Conservation (phyloP, 92 coral and sea anemone genomes). For the Ricordea florida region DNA sequence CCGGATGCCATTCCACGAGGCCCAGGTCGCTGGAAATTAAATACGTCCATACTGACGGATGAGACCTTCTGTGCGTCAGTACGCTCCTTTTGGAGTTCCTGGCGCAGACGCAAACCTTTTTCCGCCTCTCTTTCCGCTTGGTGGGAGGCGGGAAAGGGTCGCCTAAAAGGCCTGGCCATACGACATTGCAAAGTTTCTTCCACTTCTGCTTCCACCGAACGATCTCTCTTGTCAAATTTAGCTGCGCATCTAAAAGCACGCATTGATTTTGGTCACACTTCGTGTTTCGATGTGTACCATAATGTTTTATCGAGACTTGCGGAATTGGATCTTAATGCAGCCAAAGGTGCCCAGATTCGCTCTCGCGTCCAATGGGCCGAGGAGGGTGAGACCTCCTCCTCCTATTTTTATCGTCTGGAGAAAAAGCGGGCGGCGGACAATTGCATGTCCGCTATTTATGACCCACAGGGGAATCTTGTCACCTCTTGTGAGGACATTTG, state of each 20-base stretch:
- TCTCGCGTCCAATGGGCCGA: constrained; percentile 9
- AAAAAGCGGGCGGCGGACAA: neutral
- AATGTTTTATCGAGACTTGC: neutral
- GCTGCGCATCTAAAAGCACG: neutral
- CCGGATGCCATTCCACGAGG: constrained; percentile 31
- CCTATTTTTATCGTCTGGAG: constrained; percentile 10
- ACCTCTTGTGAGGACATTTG: neutral
- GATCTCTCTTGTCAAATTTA: neutral
- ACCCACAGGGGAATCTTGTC: neutral
- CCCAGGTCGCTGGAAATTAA: constrained; percentile 55
- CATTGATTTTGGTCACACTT: neutral
- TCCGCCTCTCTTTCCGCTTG: constrained; percentile 10
- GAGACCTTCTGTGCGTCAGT: neutral
- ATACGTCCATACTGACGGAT: constrained; percentile 31
- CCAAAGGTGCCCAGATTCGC: constrained; percentile 2
- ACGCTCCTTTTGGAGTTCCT: constrained; percentile 17
- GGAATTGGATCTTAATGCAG: neutral
- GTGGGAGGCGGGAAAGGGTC: constrained; percentile 62
- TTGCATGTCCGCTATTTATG: neutral
- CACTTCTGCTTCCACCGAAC: neutral
- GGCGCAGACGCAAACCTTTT: neutral
- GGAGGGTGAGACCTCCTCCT: constrained; percentile 42
- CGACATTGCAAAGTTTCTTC: neutral
- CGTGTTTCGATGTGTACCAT: neutral
- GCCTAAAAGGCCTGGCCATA: neutral